A percentile compares a stretch with the other conserved stretches of the same genome.
These are phyloP conservation scores for Dreissena rostriformis DNA, from an alignment of 1,140 invertebrate genomes.

Conservation along the genomic window DNA sequence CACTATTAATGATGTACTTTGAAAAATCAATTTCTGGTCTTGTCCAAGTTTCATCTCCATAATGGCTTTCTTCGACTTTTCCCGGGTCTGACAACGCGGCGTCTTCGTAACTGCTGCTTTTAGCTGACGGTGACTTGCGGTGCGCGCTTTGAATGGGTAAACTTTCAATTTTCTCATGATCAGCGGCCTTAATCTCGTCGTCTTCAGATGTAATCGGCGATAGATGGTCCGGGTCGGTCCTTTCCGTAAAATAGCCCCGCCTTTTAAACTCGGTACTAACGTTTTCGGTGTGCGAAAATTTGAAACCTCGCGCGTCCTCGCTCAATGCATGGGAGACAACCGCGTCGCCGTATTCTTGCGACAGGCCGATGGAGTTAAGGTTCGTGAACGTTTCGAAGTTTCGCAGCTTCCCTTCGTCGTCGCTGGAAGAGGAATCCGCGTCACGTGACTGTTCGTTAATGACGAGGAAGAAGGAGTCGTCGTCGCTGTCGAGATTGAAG, in stretches of 20 bases:
- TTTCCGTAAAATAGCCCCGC: conserved; percentile 44
- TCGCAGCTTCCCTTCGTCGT: conserved; percentile 42
- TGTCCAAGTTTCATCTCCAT: background rate
- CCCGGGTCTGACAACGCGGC: conserved; percentile 24
- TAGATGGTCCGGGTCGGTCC: conserved; percentile 41
- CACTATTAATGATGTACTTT: conserved; percentile 46
- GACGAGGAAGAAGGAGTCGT: conserved; percentile 50
- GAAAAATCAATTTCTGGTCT: conserved; percentile 39
- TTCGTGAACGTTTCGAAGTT: conserved; percentile 55
- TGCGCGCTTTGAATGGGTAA: background rate
- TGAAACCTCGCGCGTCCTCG: conserved; percentile 49
- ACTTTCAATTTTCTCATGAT: background rate
- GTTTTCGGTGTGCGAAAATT: conserved; percentile 51
- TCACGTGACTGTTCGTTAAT: conserved; percentile 1
- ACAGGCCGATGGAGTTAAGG: conserved; percentile 51
- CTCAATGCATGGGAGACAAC: conserved; percentile 39
- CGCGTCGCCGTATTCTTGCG: conserved; percentile 47
- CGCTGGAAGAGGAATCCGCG: background rate
- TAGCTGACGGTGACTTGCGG: background rate
- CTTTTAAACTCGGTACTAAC: conserved; percentile 42
- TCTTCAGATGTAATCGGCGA: conserved; percentile 44
- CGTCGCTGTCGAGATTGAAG: conserved; percentile 37
- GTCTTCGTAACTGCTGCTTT: conserved; percentile 26
- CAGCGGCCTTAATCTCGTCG: conserved; percentile 6
- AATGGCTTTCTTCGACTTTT: conserved; percentile 4